Percentiles rank a stretch among this genome's conserved stretches.
Evolutionary conservation across 1,140 invertebrate genomes (phyloP).

Genomic region (Brachionus sp.): DNA sequence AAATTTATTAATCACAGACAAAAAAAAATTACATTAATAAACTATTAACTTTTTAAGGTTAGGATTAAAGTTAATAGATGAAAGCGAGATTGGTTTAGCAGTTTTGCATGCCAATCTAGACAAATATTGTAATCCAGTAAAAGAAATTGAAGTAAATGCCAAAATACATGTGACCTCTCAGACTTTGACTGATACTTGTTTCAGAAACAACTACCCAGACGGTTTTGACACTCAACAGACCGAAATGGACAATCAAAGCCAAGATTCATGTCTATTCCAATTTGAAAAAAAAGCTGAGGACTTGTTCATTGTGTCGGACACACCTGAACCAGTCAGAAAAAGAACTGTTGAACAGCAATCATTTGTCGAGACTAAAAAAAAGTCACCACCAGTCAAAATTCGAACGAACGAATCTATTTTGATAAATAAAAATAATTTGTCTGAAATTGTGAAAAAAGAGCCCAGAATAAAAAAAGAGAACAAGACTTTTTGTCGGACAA

Average conservation of each 20-base stretch:
- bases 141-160: background rate
- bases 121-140: constrained; percentile 4
- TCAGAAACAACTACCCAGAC: background rate
- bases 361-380: background rate
- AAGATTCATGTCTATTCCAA: constrained; percentile 24
- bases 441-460: background rate
- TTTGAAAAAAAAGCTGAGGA: constrained; percentile 30
- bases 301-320: constrained; percentile 12
- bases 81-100: constrained; percentile 26
- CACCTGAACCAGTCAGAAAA: constrained; percentile 23
- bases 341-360: constrained; percentile 47
- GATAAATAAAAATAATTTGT: background rate
- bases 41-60: background rate
- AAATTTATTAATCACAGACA: no score
- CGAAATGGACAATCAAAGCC: background rate
- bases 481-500: background rate
- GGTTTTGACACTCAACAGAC: background rate
- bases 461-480: background rate
- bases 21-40: background rate
- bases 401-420: background rate
- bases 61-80: background rate
- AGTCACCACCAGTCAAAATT: background rate
- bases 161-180: constrained; percentile 11
- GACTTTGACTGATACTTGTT: constrained; percentile 18
- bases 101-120: background rate